Evolutionary conservation across 2,888 invertebrate genomes (phyloP), one percentile per base, ranked within the genome.

Genomic region (Micoletzkya japonica): DNA sequence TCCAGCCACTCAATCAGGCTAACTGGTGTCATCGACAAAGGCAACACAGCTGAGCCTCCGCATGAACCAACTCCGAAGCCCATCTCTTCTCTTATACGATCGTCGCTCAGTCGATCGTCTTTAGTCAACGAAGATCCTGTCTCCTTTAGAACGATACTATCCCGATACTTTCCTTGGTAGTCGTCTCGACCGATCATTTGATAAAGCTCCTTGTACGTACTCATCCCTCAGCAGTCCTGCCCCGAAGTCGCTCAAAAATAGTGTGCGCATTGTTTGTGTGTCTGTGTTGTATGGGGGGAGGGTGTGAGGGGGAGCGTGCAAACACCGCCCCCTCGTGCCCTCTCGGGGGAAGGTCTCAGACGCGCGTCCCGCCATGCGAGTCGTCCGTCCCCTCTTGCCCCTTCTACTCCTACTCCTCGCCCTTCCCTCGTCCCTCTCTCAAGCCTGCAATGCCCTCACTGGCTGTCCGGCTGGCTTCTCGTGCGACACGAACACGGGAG

Each of bases 401-500:
- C 44, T 36, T 36, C 58, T 37, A 34, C 39, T 59, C n/a, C 39
- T 59, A 0, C n/a, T 36, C 26, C 28, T 58, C 58, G 58, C 36
- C 2, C 58, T 26, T 26, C 32, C 17, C 58, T 36, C 58, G 24
- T 37, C 36, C n/a, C n/a, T 39, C n/a, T n/a, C n/a, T n/a, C n/a
- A n/a, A n/a, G n/a, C n/a, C n/a, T n/a, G n/a, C n/a, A n/a, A n/a
- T n/a, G n/a, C 2, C n/a, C 44, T 32, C 24, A 20, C 2, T 7
- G 3, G 28, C 28, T 68, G 68, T n/a, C 68, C 68, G n/a, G 24
- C 32, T 6, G 68, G 68, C 17, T 68, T 49, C 20, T 57, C 28
- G 30, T 68, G 68, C n/a, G 68, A 68, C 28, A 68, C 68, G 32
- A 68, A 68, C 36, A 68, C 68, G 4, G 44, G 39, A 34, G 20